Evolutionary conservation across 2,113 vertebrate genomes (phyloP).

Genomic region (Pachycephala philippinensis): DNA sequence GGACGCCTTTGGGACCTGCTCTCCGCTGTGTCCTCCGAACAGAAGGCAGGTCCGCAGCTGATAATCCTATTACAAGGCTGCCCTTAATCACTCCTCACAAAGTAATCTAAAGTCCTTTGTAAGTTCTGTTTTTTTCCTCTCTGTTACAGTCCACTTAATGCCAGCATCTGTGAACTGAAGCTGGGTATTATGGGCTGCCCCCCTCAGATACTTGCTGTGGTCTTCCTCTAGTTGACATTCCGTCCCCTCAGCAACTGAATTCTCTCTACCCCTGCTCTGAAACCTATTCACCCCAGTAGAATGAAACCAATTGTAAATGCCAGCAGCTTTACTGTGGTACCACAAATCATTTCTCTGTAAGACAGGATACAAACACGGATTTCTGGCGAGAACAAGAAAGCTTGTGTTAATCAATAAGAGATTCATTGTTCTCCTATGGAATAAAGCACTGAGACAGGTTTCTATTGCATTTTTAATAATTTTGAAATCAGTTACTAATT

Average conservation of each 20-base stretch:
- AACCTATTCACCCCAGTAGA: not conserved
- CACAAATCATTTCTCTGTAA: not conserved
- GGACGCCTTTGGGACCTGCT: not conserved
- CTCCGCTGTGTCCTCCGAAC: accelerated
- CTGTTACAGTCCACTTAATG: not conserved
- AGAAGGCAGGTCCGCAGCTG: not conserved
- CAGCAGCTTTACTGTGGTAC: not conserved
- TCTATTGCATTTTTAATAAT: not conserved
- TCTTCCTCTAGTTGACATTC: not conserved
- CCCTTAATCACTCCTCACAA: not conserved
- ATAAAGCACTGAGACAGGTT: not conserved
- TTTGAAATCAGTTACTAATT: not conserved
- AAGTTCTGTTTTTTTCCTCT: not conserved
- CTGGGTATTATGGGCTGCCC: not conserved
- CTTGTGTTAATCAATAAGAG: not conserved
- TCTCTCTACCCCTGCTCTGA: not conserved
- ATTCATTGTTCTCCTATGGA: not conserved
- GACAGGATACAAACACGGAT: accelerated
- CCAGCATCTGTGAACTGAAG: not conserved
- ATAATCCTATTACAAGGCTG: not conserved
- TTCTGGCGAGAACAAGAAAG: not conserved
- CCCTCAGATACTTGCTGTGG: not conserved
- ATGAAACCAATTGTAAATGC: not conserved
- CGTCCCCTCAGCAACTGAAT: not conserved
- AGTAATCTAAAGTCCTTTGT: not conserved